Evolutionary conservation across 2,888 invertebrate species (phyloP).

Genomic region (Drosophila barbarae): DNA sequence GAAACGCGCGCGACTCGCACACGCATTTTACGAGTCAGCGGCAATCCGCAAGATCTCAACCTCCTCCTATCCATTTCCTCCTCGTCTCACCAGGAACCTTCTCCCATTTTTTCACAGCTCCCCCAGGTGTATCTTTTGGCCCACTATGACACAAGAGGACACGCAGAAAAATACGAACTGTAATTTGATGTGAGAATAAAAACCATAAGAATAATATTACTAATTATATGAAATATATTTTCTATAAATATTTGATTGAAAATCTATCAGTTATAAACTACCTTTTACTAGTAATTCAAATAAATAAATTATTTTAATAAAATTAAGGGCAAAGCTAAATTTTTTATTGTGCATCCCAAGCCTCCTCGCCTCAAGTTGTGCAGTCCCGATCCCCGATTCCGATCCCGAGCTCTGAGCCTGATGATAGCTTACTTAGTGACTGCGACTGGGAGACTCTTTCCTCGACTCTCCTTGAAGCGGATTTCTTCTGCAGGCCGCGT

Average conservation of each 20-base stretch:
- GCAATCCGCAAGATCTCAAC: slow-evolving; percentile 35
- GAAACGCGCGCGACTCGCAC: slow-evolving; percentile 64
- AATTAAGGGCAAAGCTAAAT: no score
- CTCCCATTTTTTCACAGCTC: slow-evolving; percentile 17
- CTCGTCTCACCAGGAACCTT: slow-evolving; percentile 2
- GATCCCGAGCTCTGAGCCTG: slow-evolving; percentile 48
- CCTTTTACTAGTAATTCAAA: no score
- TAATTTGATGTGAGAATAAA: neutral
- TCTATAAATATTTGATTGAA: no score
- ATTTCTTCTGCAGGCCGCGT: slow-evolving; percentile 71
- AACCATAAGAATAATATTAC: neutral
- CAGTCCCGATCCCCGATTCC: slow-evolving; percentile 27
- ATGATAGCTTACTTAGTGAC: slow-evolving; percentile 78
- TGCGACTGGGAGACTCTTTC: slow-evolving; percentile 47
- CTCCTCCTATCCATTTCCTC: slow-evolving; percentile 2
- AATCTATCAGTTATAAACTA: no score
- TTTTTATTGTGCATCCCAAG: slow-evolving; percentile 16
- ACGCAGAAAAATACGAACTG: neutral
- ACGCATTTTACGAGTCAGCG: slow-evolving; percentile 73
- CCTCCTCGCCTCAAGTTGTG: slow-evolving; percentile 19
- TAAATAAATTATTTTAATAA: no score
- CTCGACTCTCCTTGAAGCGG: slow-evolving; percentile 64
- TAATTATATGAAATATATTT: no score
- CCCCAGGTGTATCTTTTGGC: slow-evolving; percentile 55
- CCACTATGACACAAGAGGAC: slow-evolving; percentile 60